phyloP scores from a whole-genome alignment of 1,140 invertebrate genomes.

The honey bee (Apis mellifera) region DNA sequence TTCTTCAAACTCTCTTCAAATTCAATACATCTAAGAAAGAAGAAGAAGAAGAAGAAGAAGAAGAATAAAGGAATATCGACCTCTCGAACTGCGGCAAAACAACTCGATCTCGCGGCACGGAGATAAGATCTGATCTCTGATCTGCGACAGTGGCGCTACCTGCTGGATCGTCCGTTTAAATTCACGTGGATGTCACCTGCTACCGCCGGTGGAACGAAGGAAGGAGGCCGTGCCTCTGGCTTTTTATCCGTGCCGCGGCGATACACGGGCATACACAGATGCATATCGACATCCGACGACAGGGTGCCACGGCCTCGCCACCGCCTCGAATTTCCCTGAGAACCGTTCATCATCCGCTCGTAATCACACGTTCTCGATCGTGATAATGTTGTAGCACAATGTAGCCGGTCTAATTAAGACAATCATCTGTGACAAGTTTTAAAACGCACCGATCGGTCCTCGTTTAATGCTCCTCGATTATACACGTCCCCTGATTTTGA shows the following conservation, averaged over 20 bases:
- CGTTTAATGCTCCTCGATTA: neutral
- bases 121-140: slow-evolving; percentile 67
- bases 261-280: slow-evolving; percentile 14
- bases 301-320: neutral
- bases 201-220: slow-evolving; percentile 32
- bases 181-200: slow-evolving; percentile 75
- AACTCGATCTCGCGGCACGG: neutral
- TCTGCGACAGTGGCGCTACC: slow-evolving; percentile 67
- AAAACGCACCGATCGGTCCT: neutral
- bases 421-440: neutral
- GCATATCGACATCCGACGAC: slow-evolving; percentile 33
- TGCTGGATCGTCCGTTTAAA: slow-evolving; percentile 68
- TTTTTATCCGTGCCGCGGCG: slow-evolving; percentile 2
- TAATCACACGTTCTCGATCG: slow-evolving; percentile 25
- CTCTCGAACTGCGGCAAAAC: neutral
- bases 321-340: slow-evolving; percentile 11
- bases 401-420: slow-evolving; percentile 9
- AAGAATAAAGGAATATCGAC: neutral
- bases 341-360: slow-evolving; percentile 1
- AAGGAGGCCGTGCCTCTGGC: slow-evolving; percentile 30
- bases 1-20: neutral
- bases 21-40: neutral
- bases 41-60: neutral
- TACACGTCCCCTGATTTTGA: too few species aligned
- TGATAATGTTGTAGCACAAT: neutral